Percentiles rank a stretch among this genome's conserved stretches.
These are phyloP conservation scores for Hoplostethus atlanticus DNA, from an alignment of 2,797 vertebrate genomes.

Conservation along the genomic window DNA sequence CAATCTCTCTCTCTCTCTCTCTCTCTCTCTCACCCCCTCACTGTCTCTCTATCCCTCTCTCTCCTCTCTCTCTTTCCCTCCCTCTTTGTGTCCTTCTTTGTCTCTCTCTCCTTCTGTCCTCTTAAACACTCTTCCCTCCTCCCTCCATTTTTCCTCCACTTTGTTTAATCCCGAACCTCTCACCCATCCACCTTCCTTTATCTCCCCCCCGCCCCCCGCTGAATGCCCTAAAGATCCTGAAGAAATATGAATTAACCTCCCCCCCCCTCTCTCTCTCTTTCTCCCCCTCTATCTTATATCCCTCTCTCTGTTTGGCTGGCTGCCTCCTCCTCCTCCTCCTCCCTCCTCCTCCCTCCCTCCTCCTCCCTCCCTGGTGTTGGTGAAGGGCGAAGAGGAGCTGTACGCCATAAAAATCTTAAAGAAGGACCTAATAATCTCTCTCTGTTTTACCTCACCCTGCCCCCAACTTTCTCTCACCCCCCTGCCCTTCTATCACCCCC, in stretches of 20 bases:
- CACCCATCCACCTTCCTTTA: constrained; percentile 36
- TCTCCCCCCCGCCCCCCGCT: constrained; percentile 12
- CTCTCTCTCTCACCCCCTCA: constrained; percentile 24
- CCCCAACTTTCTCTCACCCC: neutral
- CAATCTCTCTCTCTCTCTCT: constrained; percentile 34
- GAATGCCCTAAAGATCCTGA: constrained; percentile 21
- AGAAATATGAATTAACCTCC: constrained; percentile 36
- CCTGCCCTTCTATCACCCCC: neutral
- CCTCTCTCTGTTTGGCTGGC: too few relatives aligned
- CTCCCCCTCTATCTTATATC: constrained; percentile 4
- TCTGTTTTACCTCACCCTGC: neutral
- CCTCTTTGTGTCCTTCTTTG: too few relatives aligned
- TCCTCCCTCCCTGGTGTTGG: constrained; percentile 5
- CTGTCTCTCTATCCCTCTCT: constrained; percentile 39
- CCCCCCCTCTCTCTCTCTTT: constrained; percentile 1
- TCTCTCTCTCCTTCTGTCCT: constrained; percentile 13
- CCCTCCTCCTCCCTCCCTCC: constrained; percentile 1
- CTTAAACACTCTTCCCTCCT: constrained; percentile 22
- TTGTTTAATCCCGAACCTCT: constrained; percentile 44
- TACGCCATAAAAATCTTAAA: constrained; percentile 8
- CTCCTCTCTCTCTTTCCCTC: neutral
- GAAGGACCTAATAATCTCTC: neutral
- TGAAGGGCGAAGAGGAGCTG: constrained; percentile 39
- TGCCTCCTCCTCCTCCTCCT: constrained; percentile 2
- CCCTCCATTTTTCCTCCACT: constrained; percentile 13